Conservation (phyloP, 2,113 vertebrate genomes). For the Actenoides hombroni region DNA sequence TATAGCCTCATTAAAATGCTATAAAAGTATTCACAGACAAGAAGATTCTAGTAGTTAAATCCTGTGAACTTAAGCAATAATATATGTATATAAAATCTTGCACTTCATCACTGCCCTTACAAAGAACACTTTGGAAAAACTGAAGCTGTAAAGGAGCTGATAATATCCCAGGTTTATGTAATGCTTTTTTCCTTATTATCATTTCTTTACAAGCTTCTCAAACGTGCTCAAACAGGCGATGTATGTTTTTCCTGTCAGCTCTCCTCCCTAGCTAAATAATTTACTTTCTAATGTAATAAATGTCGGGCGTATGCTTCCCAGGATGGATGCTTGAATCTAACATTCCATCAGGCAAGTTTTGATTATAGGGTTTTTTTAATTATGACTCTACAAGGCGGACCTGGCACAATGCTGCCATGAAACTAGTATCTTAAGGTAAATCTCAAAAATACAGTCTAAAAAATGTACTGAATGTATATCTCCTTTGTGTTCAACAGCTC, state of each 20-base stretch:
- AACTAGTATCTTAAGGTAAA: background rate
- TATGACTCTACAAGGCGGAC: background rate
- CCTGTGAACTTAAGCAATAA: background rate
- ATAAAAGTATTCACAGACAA: background rate
- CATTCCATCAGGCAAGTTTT: slow-evolving; percentile 50
- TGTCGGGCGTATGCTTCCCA: slow-evolving; percentile 38
- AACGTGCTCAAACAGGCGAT: slow-evolving; percentile 47
- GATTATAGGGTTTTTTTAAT: slow-evolving; percentile 20
- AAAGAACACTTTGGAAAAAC: background rate
- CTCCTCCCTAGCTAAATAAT: slow-evolving; percentile 43
- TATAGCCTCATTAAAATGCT: background rate
- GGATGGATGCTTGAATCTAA: slow-evolving; percentile 19
- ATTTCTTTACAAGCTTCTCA: slow-evolving; percentile 22
- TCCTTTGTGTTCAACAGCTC: background rate
- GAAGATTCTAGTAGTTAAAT: background rate
- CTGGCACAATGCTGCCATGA: background rate
- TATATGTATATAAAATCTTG: background rate
- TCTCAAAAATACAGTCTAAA: background rate
- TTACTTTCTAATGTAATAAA: slow-evolving; percentile 48
- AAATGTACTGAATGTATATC: background rate
- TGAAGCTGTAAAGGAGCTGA: background rate
- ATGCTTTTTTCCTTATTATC: background rate
- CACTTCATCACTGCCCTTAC: background rate
- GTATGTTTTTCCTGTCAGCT: slow-evolving; percentile 12
- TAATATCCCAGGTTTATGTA: background rate